phyloP scores from a whole-genome alignment of 2,797 vertebrate species.

The Falco peregrinus region DNA sequence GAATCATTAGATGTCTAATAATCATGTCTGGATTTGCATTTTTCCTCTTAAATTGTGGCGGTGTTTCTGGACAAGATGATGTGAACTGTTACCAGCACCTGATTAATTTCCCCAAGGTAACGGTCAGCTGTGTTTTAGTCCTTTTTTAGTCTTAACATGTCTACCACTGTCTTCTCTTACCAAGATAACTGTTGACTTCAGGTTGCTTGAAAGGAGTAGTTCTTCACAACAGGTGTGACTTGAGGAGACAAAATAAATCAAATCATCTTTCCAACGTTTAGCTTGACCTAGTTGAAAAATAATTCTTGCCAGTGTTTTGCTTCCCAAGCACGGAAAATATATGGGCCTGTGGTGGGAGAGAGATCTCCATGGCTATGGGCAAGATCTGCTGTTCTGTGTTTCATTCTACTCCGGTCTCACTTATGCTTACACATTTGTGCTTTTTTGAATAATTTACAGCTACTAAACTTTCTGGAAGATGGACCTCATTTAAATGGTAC shows the following conservation, averaged over 20 bases:
- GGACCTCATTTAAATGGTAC: not conserved
- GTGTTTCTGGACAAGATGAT: not conserved
- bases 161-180: not conserved
- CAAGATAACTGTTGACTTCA: conserved; percentile 36
- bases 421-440: not conserved
- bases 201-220: not conserved
- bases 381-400: not conserved
- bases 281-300: conserved; percentile 50
- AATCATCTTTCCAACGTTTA: conserved; percentile 32
- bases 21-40: not conserved
- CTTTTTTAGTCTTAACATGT: not conserved
- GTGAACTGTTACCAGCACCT: not conserved
- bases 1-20: not conserved
- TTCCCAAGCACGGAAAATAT: not conserved
- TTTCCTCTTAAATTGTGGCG: not conserved
- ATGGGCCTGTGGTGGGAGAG: not conserved
- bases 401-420: not conserved
- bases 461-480: not conserved
- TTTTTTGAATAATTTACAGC: not conserved
- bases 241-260: conserved; percentile 47
- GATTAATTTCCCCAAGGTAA: not conserved
- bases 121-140: not conserved
- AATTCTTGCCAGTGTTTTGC: not conserved
- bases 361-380: not conserved
- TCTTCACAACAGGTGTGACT: conserved; percentile 5